Percentiles rank a stretch among this genome's conserved stretches.
Evolutionary conservation across 2,888 invertebrate genomes (phyloP).

Genomic region (Volucella bombylans): DNA sequence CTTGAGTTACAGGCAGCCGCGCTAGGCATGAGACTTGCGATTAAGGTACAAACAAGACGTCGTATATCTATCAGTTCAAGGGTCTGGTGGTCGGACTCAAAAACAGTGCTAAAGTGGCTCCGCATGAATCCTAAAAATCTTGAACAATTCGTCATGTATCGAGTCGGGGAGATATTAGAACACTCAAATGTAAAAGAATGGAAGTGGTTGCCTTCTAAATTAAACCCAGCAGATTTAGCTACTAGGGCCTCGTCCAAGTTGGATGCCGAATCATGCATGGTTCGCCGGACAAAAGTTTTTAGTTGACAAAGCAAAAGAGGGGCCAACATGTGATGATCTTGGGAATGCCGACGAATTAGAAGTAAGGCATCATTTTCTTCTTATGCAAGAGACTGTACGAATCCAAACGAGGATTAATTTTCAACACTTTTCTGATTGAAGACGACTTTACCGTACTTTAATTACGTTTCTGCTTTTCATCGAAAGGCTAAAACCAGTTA

Average conservation of each 20-base stretch:
- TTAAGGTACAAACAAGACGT: conserved; percentile 12
- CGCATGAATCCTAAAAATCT: conserved; percentile 57
- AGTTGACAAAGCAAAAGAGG: not conserved
- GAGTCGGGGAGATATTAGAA: conserved; percentile 65
- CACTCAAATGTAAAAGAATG: conserved; percentile 47
- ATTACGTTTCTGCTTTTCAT: conserved; percentile 45
- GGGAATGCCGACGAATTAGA: conserved; percentile 5
- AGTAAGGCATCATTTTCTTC: conserved; percentile 12
- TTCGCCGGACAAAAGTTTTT: conserved; percentile 53
- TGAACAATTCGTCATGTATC: conserved; percentile 63
- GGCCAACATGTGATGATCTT: conserved; percentile 40
- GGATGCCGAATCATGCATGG: conserved; percentile 40
- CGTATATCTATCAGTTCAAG: conserved; percentile 27
- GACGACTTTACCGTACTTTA: too few species aligned
- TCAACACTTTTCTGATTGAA: too few species aligned
- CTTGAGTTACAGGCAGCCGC: not conserved
- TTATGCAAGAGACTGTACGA: conserved; percentile 1
- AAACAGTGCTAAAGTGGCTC: conserved; percentile 64
- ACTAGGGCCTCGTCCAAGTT: conserved; percentile 56
- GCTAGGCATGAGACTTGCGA: not conserved
- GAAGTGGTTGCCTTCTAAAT: conserved; percentile 67
- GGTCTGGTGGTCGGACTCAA: conserved; percentile 52
- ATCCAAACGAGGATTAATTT: not conserved
- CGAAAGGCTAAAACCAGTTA: conserved; percentile 17
- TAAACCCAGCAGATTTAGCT: conserved; percentile 60